These are phyloP conservation scores for Rachycentron canadum DNA, from an alignment of 2,797 vertebrate genomes.

Conservation along the genomic window DNA sequence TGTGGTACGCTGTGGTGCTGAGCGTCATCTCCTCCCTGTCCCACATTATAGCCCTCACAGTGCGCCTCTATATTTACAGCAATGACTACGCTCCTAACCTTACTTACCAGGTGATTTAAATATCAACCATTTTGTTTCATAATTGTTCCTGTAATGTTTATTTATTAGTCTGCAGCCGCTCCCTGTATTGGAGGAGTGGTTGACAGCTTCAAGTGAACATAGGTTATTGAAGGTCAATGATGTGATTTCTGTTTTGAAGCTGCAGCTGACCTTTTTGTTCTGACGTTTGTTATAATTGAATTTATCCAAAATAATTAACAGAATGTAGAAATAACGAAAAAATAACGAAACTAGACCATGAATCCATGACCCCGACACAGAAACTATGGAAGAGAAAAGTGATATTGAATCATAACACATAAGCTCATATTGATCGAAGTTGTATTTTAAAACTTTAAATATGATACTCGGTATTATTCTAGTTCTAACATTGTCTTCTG, in stretches of 20 bases:
- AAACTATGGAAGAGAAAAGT: not conserved
- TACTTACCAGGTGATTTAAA: constrained; percentile 78
- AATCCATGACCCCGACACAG: not conserved
- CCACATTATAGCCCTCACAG: constrained; percentile 88
- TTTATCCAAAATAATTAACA: too few species aligned
- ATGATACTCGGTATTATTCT: not conserved
- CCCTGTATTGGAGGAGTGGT: not conserved
- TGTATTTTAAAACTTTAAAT: not conserved
- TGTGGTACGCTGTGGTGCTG: constrained; percentile 87
- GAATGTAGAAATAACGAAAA: not conserved
- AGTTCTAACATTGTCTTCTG: constrained; percentile 26
- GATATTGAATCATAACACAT: not conserved
- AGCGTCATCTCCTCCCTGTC: constrained; percentile 89
- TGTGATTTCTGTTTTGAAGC: not conserved
- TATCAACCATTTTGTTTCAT: not conserved
- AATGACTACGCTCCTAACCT: constrained; percentile 50
- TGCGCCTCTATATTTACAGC: constrained; percentile 61
- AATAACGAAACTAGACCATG: not conserved
- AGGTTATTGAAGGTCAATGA: not conserved
- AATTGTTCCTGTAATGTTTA: not conserved
- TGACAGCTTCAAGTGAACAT: not conserved
- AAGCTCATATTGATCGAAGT: not conserved
- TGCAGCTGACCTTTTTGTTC: not conserved
- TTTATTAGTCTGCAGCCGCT: not conserved
- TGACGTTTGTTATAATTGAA: not conserved